Evolutionary conservation across 2,797 vertebrate genomes (phyloP).

Genomic region (Fistularia tabacaria): DNA sequence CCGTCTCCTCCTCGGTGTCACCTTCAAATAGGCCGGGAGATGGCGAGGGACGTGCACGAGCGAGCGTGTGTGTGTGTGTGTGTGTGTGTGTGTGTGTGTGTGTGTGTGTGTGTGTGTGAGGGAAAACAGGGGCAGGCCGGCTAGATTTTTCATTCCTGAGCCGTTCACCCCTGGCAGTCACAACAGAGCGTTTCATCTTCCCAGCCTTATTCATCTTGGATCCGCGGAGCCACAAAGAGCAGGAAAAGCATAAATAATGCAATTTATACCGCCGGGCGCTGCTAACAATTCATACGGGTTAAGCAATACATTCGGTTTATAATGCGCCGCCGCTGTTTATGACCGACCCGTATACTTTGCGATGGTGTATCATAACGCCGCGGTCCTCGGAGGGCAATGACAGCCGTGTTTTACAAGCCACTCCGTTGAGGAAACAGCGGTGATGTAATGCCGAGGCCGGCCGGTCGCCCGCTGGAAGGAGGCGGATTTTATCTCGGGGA

Average conservation of each 20-base stretch:
- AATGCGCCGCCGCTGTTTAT: constrained; percentile 48
- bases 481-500: no score
- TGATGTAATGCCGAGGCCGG: no score
- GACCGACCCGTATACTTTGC: constrained; percentile 32
- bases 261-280: constrained; percentile 41
- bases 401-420: constrained; percentile 12
- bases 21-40: constrained; percentile 65
- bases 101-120: constrained; percentile 8
- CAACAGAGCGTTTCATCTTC: constrained; percentile 70
- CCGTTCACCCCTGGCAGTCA: constrained; percentile 64
- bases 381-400: constrained; percentile 26
- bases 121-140: constrained; percentile 37
- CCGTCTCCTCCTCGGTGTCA: constrained; percentile 69
- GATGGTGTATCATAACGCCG: constrained; percentile 21
- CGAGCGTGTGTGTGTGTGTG: constrained; percentile 4
- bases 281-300: constrained; percentile 45
- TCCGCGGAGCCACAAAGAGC: constrained; percentile 55
- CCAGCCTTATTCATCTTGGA: constrained; percentile 68
- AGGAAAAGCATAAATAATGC: constrained; percentile 68
- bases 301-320: constrained; percentile 27
- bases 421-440: no score
- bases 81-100: neutral
- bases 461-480: no score
- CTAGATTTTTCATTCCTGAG: constrained; percentile 66
- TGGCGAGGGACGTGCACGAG: constrained; percentile 21